These are phyloP conservation scores for Clivina fossor DNA, from an alignment of 2,888 invertebrate species.

Conservation along the genomic window DNA sequence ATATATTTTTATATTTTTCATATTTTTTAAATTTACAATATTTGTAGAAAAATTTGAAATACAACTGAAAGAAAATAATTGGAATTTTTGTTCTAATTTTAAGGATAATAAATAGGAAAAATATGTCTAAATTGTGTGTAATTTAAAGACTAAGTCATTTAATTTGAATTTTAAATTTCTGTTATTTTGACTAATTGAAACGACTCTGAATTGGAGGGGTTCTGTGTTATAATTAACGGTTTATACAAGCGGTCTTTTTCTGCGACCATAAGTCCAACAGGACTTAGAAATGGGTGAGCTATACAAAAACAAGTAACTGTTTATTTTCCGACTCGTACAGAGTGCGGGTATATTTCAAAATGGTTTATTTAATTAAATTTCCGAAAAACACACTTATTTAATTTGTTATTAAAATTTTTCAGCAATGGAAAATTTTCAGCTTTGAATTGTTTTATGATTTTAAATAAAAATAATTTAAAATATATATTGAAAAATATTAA, in stretches of 20 bases:
- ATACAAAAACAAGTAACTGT: conserved; percentile 4
- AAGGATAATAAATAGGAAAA: neutral
- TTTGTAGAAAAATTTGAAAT: too few relatives aligned
- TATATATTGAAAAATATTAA: too few relatives aligned
- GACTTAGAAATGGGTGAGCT: too few relatives aligned
- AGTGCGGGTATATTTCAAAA: conserved; percentile 2
- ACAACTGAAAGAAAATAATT: too few relatives aligned
- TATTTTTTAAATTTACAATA: too few relatives aligned
- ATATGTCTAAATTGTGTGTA: conserved; percentile 1
- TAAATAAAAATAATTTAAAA: too few relatives aligned
- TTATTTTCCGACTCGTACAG: conserved; percentile 14
- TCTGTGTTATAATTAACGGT: conserved; percentile 13
- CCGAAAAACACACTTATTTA: too few relatives aligned
- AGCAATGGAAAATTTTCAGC: too few relatives aligned
- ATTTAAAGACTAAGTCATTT: conserved; percentile 18
- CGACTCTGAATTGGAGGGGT: neutral
- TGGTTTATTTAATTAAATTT: conserved; percentile 16
- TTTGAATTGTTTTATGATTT: too few relatives aligned
- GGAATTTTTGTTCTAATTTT: too few relatives aligned
- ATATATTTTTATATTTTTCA: too few relatives aligned
- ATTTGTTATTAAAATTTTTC: too few relatives aligned
- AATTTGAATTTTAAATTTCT: conserved; percentile 18
- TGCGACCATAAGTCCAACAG: neutral
- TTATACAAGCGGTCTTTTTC: neutral
- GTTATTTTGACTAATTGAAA: conserved; percentile 21